Conservation (phyloP, 2,797 vertebrate genomes). For the Hipposideros larvatus region DNA sequence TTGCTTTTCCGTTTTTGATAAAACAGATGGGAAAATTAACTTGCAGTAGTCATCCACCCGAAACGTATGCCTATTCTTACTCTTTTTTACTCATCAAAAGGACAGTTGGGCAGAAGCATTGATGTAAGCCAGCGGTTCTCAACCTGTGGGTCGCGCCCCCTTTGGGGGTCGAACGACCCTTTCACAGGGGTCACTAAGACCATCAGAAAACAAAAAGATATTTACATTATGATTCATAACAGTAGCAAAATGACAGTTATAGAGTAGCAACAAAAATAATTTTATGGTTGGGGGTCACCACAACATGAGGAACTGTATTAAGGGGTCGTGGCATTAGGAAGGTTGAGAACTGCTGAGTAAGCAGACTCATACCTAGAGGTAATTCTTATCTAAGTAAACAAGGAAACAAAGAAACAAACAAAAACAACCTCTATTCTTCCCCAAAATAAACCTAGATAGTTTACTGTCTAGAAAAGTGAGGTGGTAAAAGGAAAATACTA, state of each 20-base stretch:
- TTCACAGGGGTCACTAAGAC: no score
- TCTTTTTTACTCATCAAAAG: neutral
- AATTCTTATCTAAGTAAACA: neutral
- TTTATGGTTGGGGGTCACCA: no score
- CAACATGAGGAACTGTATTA: no score
- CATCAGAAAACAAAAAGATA: no score
- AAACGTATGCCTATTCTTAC: rapidly evolving
- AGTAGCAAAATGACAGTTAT: no score
- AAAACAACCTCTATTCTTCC: no score
- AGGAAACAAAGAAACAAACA: neutral
- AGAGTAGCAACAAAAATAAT: no score
- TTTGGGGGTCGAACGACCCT: no score
- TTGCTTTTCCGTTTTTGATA: neutral
- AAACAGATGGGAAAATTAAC: neutral
- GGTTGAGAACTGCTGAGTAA: neutral
- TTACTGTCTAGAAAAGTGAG: slow-evolving; percentile 3
- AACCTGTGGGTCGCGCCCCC: no score
- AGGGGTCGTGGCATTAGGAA: no score
- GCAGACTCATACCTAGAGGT: neutral
- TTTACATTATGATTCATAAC: no score
- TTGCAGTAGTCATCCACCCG: neutral
- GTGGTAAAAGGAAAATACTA: neutral
- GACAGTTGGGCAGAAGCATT: neutral
- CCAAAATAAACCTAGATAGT: neutral
- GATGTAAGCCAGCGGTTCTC: neutral